Evolutionary conservation across 2,888 invertebrate species (phyloP), one percentile per base, ranked within the genome.

Genomic region (Sminthurinus aureus): DNA sequence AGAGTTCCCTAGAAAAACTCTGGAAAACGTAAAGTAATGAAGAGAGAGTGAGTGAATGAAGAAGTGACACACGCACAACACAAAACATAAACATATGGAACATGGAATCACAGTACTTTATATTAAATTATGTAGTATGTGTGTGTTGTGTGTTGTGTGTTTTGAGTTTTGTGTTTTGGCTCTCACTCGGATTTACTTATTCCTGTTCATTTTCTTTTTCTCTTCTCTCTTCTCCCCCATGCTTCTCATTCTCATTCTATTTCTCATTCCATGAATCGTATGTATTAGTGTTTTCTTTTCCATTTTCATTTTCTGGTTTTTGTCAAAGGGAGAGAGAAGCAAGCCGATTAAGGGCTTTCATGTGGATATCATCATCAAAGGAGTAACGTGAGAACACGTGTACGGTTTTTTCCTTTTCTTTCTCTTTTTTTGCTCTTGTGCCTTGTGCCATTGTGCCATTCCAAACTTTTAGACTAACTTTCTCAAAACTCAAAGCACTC

Each of bases 331-430:
- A 79, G 6, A 38, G 69, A 24, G 51, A 71, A 71, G 71, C 22
- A 81, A 81, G 74, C 74, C 74, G 81, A 81, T 74, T 81, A 81
- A 64, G 64, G 66, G 52, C 20, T 66, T 71, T 71, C 20, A 80
- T 74, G 81, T 81, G 81, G 52, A 81, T 81, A 81, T 74, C 81
- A 81, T 81, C 81, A 81, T 81, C 81, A 81, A 81, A 74, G 81
- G 52, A 81, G 75, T 73, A 80, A 64, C 64, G 52, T 81, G 81
- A 81, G 74, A 64, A 79, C 79, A 67, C 38, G 51, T 64, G 64
- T 64, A 77, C 2, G 13, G 51, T 71, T 77, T 77, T 58, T 58
- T 58, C 18, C 58, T 20, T 12, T 69, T 69, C 69, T 18, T 64
- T 38, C 38, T 38, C 6, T 6, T 6, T 6, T 38, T 6, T 38